Conservation (phyloP, 2,113 vertebrate genomes). For the Pseudonaja textilis region DNA sequence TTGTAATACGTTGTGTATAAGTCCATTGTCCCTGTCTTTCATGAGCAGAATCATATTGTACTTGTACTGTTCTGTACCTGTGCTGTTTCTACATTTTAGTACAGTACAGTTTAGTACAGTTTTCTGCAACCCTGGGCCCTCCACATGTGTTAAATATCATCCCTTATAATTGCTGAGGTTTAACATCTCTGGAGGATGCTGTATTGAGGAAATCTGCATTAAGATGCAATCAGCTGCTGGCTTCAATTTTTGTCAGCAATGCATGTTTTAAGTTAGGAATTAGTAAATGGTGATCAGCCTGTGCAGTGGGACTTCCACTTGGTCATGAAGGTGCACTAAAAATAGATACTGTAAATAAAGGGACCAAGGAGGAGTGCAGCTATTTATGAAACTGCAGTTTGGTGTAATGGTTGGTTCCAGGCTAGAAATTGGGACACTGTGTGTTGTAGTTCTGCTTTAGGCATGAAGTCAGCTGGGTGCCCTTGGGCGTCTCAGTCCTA, state of each 20-base stretch:
- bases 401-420: neutral
- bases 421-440: neutral
- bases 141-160: neutral
- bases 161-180: neutral
- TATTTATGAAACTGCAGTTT: neutral
- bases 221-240: neutral
- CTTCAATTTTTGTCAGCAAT: neutral
- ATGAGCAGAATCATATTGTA: neutral
- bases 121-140: neutral
- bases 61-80: neutral
- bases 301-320: neutral
- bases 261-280: neutral
- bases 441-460: neutral
- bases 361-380: neutral
- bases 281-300: neutral
- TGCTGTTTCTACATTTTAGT: neutral
- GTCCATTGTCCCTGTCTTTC: neutral
- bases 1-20: neutral
- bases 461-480: neutral
- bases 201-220: neutral
- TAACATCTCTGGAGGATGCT: neutral
- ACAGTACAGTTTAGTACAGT: neutral
- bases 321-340: neutral
- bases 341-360: neutral
- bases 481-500: neutral